Evolutionary conservation across 2,113 vertebrate species (phyloP).

Genomic region (Mobula hypostoma): DNA sequence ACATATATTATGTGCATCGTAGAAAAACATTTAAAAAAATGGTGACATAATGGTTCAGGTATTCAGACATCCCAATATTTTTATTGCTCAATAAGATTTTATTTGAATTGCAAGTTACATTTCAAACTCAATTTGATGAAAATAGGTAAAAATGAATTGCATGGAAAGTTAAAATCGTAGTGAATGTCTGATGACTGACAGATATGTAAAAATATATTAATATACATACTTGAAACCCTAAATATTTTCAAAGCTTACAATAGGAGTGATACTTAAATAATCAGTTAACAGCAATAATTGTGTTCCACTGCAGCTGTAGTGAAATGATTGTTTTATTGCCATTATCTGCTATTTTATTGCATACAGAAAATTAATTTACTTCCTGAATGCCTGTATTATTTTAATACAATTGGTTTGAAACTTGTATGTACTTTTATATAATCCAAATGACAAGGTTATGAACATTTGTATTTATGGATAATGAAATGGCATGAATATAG

Average conservation of each 20-base stretch:
- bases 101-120: background rate
- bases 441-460: background rate
- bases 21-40: background rate
- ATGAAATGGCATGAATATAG: background rate
- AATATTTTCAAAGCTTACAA: background rate
- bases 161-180: background rate
- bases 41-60: background rate
- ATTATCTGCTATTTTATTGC: background rate
- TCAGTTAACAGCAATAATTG: background rate
- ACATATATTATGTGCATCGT: background rate
- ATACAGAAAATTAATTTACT: background rate
- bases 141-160: background rate
- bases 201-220: background rate
- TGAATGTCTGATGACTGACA: background rate
- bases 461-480: background rate
- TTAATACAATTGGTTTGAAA: constrained; percentile 9
- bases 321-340: background rate
- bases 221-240: background rate
- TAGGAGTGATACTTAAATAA: background rate
- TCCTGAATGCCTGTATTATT: background rate
- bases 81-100: background rate
- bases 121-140: background rate
- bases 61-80: background rate
- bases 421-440: background rate
- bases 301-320: background rate